A percentile compares a stretch with the other conserved stretches of the same genome.
Evolutionary conservation across 2,888 invertebrate genomes (phyloP).

Genomic region (Pollenia griseotomentosa): DNA sequence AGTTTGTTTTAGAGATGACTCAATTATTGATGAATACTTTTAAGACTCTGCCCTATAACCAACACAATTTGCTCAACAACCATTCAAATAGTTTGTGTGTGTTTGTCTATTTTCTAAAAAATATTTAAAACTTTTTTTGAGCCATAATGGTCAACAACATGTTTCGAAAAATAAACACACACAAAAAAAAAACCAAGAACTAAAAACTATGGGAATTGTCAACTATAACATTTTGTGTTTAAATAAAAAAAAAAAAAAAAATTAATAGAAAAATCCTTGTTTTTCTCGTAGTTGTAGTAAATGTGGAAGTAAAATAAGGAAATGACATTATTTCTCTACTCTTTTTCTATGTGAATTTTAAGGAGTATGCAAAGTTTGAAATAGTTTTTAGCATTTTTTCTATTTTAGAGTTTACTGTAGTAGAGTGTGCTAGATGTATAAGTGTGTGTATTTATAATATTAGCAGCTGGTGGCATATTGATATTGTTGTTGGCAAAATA

Average conservation of each 20-base stretch:
- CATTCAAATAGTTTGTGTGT: constrained; percentile 3
- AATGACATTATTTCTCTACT: constrained; percentile 1
- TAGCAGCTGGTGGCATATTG: constrained; percentile 56
- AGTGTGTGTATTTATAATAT: constrained; percentile 29
- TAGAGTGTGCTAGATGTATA: neutral
- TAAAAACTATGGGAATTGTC: constrained; percentile 79
- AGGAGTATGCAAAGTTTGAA: constrained; percentile 27
- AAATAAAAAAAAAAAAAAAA: neutral
- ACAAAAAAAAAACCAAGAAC: neutral
- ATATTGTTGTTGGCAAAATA: constrained; percentile 46
- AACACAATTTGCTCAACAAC: neutral
- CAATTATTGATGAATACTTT: neutral
- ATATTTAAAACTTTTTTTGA: constrained; percentile 38
- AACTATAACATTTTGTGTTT: constrained; percentile 76
- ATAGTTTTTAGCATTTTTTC: constrained; percentile 12
- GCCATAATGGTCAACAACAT: constrained; percentile 78
- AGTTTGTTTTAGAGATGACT: too few relatives aligned
- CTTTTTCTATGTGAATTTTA: neutral
- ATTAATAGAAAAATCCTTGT: neutral
- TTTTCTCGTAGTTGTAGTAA: constrained; percentile 4
- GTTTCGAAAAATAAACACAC: constrained; percentile 77
- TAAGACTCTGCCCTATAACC: neutral
- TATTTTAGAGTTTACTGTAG: neutral
- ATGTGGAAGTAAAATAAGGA: constrained; percentile 5
- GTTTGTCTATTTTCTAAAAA: neutral